Evolutionary conservation across 53 echinoderm and acorn worm species (phyloP).

Genomic region (Patiria pectinifera): DNA sequence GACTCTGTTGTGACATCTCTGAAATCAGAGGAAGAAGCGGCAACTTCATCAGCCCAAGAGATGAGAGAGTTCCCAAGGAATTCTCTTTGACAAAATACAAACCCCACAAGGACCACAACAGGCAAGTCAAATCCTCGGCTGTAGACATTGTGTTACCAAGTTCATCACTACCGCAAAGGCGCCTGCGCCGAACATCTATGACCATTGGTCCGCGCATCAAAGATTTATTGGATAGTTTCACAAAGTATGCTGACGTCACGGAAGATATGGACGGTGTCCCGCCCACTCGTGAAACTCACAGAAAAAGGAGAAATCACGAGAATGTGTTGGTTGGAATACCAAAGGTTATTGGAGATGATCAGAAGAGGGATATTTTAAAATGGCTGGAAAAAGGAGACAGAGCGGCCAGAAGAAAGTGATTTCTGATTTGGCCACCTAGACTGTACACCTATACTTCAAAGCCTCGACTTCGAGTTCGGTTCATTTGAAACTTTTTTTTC

Average conservation of each 20-base stretch:
- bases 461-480: no score
- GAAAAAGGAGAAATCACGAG: conserved; percentile 42
- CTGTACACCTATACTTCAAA: no score
- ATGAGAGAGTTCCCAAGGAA: neutral
- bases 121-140: neutral
- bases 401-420: neutral
- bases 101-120: neutral
- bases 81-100: neutral
- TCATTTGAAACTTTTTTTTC: no score
- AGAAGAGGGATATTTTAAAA: conserved; percentile 14
- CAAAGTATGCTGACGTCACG: conserved; percentile 29
- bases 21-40: conserved; percentile 5
- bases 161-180: conserved; percentile 16
- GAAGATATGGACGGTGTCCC: conserved; percentile 46
- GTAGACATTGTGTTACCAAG: conserved; percentile 24
- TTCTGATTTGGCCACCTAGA: neutral
- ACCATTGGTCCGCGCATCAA: conserved; percentile 38
- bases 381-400: conserved; percentile 30
- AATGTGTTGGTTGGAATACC: neutral
- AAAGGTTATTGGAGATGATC: neutral
- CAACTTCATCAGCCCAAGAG: conserved; percentile 28
- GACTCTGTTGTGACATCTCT: conserved; percentile 51
- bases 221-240: conserved; percentile 33
- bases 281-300: conserved; percentile 18
- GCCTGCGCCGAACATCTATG: conserved; percentile 26